phyloP scores from a whole-genome alignment of 2,113 vertebrate species.

The Ceratotherium simum region DNA sequence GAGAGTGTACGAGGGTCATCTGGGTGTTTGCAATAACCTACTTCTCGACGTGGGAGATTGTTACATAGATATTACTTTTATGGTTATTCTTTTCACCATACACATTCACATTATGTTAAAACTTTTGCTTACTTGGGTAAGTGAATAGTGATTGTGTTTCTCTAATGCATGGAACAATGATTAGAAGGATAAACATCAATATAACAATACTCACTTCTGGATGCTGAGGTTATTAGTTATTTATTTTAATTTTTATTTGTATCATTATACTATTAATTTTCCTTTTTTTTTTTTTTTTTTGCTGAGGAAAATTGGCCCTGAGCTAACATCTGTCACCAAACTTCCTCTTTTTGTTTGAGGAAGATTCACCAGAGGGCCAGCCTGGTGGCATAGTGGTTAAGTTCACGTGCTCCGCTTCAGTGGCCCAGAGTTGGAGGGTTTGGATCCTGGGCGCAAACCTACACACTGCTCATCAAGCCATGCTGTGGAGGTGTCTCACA shows the following conservation, averaged over 20 bases:
- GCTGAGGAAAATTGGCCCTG: too few species aligned
- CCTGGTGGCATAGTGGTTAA: too few species aligned
- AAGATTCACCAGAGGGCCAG: too few species aligned
- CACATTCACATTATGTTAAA: not conserved
- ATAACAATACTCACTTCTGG: not conserved
- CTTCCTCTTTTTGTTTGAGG: too few species aligned
- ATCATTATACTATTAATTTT: not conserved
- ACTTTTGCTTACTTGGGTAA: not conserved
- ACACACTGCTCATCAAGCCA: too few species aligned
- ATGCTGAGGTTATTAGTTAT: not conserved
- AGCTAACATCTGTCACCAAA: too few species aligned
- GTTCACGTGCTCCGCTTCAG: too few species aligned
- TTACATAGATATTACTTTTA: not conserved
- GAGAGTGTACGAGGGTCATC: not conserved
- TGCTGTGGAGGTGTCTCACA: too few species aligned
- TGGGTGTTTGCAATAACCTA: not conserved
- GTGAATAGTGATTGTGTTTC: not conserved
- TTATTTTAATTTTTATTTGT: constrained; percentile 1
- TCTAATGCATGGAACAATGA: not conserved
- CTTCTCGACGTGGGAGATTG: not conserved
- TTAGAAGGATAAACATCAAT: not conserved
- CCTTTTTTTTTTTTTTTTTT: not conserved
- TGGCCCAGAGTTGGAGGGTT: too few species aligned
- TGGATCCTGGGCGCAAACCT: too few species aligned
- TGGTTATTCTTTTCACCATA: not conserved